phyloP scores from a whole-genome alignment of 2,113 vertebrate genomes.

The Antigone vipio region DNA sequence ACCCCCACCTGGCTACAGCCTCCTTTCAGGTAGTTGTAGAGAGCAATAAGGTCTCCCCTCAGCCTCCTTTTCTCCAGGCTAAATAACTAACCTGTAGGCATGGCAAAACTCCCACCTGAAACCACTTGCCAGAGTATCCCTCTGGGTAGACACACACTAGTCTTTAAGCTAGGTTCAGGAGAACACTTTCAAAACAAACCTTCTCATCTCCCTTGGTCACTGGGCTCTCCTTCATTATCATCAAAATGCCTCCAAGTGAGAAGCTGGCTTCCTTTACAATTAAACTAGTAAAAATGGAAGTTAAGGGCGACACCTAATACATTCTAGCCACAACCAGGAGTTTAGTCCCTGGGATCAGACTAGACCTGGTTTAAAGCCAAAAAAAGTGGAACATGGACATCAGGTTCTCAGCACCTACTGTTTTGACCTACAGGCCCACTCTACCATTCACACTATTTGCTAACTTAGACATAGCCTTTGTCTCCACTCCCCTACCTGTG shows the following conservation, averaged over 20 bases:
- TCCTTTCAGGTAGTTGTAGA: background rate
- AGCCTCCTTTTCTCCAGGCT: background rate
- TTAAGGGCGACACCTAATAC: background rate
- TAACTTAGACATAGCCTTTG: background rate
- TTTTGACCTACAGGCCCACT: background rate
- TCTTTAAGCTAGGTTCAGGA: background rate
- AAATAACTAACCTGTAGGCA: background rate
- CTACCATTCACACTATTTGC: background rate
- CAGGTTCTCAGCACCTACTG: background rate
- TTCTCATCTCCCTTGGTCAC: background rate
- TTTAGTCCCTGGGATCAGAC: background rate
- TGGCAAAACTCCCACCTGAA: background rate
- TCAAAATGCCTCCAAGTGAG: background rate
- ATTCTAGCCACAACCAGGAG: background rate
- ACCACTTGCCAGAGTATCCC: background rate
- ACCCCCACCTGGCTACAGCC: accelerated
- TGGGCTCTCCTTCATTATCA: background rate
- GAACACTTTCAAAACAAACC: background rate
- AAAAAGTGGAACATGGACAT: background rate
- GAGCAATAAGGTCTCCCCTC: accelerated
- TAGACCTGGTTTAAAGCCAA: background rate
- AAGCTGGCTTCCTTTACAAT: background rate
- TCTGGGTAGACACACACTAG: background rate
- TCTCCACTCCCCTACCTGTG: background rate
- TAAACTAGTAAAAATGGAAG: background rate